These are phyloP conservation scores for Agrypnia vestita DNA, from an alignment of 1,140 invertebrate species.

Conservation along the genomic window DNA sequence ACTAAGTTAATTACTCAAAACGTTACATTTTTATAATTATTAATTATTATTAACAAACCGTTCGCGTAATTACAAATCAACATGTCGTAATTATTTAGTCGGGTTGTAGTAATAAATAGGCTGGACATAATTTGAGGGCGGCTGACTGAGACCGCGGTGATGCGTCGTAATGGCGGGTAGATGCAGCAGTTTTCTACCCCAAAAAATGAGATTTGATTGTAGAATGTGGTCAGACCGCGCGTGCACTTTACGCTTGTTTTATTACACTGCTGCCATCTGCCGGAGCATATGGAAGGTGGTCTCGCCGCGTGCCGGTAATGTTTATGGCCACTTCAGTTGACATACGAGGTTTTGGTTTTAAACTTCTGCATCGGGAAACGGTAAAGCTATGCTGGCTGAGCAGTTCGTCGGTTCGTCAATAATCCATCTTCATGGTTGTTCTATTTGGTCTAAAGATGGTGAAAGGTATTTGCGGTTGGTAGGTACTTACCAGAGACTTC, in stretches of 20 bases:
- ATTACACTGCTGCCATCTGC: constrained; percentile 37
- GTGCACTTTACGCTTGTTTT: constrained; percentile 48
- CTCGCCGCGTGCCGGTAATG: constrained; percentile 4
- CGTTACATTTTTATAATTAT: background rate
- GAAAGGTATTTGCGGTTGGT: no score
- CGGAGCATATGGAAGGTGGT: constrained; percentile 8
- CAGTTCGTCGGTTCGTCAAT: background rate
- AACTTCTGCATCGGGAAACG: background rate
- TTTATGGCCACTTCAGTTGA: constrained; percentile 31
- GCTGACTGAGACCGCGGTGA: background rate
- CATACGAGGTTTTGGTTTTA: constrained; percentile 15
- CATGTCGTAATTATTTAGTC: constrained; percentile 1
- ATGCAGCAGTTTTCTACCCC: constrained; percentile 7
- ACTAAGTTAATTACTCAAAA: background rate
- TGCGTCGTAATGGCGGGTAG: background rate
- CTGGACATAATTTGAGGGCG: background rate
- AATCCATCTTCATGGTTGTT: no score
- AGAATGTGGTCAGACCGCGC: constrained; percentile 46
- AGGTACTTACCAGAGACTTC: no score
- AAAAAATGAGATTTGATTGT: constrained; percentile 51
- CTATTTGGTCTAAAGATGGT: no score
- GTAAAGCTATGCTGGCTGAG: background rate
- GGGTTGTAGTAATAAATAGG: background rate
- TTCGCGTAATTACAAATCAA: constrained; percentile 12
- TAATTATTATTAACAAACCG: background rate